These are phyloP conservation scores for Microtus pennsylvanicus DNA, from an alignment of 2,113 vertebrate genomes.

Conservation along the genomic window DNA sequence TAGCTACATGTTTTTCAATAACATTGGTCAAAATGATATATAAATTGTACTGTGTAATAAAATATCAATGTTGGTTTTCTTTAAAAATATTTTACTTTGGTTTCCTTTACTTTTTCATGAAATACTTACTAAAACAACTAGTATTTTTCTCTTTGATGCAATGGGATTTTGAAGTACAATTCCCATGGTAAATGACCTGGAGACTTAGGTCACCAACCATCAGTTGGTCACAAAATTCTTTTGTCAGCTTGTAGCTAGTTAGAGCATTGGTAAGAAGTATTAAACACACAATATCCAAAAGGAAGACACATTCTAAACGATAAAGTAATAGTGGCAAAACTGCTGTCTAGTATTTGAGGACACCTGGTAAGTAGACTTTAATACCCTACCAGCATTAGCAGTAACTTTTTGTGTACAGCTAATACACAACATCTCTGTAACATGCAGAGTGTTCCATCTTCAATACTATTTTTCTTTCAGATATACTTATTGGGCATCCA, in stretches of 20 bases:
- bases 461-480: not conserved
- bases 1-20: not conserved
- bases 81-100: not conserved
- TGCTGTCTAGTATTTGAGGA: not conserved
- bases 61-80: not conserved
- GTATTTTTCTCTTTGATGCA: not conserved
- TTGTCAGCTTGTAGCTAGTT: too few species aligned
- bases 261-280: not conserved
- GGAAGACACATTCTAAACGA: not conserved
- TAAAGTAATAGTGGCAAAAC: not conserved
- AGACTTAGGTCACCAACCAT: not conserved
- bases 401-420: not conserved
- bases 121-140: not conserved
- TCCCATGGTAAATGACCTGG: slow-evolving; percentile 22
- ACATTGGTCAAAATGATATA: not conserved
- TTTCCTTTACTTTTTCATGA: not conserved
- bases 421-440: not conserved
- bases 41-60: not conserved
- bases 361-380: slow-evolving; percentile 22
- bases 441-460: not conserved
- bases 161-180: not conserved
- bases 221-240: too few species aligned
- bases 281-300: not conserved
- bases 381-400: not conserved
- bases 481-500: not conserved